These are phyloP conservation scores for Pycnonotus jocosus DNA, from an alignment of 2,113 vertebrate genomes.

Conservation along the genomic window DNA sequence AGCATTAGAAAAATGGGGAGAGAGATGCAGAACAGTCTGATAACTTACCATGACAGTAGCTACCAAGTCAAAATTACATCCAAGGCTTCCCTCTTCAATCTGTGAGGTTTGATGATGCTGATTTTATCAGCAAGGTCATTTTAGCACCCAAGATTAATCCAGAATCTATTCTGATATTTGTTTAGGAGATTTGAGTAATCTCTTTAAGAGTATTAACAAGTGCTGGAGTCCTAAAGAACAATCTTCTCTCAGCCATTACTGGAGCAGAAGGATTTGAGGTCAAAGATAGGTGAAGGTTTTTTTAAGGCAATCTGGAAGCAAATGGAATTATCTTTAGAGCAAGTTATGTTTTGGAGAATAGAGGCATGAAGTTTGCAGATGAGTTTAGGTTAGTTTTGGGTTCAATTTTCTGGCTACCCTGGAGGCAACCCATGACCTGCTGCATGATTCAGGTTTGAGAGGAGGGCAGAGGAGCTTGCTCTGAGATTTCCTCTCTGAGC, in stretches of 20 bases:
- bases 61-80: neutral
- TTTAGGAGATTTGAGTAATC: conserved; percentile 56
- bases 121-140: conserved; percentile 45
- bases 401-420: neutral
- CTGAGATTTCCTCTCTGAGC: neutral
- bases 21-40: neutral
- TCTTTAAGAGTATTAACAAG: conserved; percentile 56
- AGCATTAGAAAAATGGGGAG: neutral
- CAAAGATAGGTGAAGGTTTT: neutral
- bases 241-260: neutral
- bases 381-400: neutral
- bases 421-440: neutral
- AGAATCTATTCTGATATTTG: conserved; percentile 34
- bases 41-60: neutral
- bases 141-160: conserved; percentile 1
- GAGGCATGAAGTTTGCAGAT: neutral
- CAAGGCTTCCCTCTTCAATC: neutral
- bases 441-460: neutral
- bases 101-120: neutral
- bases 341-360: rapidly evolving
- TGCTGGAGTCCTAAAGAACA: neutral
- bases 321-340: neutral
- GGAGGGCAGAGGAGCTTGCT: neutral
- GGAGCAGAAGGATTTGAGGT: conserved; percentile 7
- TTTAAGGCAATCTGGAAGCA: neutral